Conservation (phyloP, 2,888 invertebrate species). For the Malthinus flaveolus region DNA sequence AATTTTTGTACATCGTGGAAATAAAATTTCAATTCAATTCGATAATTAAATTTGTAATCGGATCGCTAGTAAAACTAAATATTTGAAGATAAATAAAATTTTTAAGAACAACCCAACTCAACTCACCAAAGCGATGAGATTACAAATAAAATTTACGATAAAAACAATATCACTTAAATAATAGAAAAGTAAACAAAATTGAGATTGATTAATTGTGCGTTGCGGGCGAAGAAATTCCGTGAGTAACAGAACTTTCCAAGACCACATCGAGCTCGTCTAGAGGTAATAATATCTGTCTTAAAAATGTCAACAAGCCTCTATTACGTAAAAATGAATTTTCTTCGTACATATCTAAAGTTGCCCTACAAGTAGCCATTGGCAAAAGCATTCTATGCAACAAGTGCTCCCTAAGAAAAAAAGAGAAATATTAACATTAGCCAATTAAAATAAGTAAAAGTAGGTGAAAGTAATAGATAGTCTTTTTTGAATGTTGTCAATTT, state of each 20-base stretch:
- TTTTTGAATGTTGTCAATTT: too few relatives aligned
- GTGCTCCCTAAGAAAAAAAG: slow-evolving; percentile 69
- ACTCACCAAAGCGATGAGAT: too few relatives aligned
- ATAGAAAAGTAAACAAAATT: slow-evolving; percentile 19
- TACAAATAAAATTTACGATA: neutral
- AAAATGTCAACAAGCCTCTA: slow-evolving; percentile 81
- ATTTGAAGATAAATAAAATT: neutral
- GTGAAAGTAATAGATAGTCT: too few relatives aligned
- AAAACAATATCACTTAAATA: slow-evolving; percentile 19
- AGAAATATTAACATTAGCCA: slow-evolving; percentile 40
- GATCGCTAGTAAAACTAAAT: too few relatives aligned
- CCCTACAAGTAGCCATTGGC: slow-evolving; percentile 88
- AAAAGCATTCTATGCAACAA: slow-evolving; percentile 87
- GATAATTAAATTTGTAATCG: too few relatives aligned
- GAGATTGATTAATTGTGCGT: slow-evolving; percentile 15
- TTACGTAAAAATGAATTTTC: slow-evolving; percentile 93
- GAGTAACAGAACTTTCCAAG: slow-evolving; percentile 82
- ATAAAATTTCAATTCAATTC: too few relatives aligned
- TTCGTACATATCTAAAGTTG: slow-evolving; percentile 93
- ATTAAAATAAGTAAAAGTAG: too few relatives aligned
- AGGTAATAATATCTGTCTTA: slow-evolving; percentile 87
- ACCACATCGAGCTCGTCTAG: slow-evolving; percentile 88
- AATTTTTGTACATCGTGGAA: slow-evolving; percentile 22
- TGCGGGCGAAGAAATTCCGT: slow-evolving; percentile 59
- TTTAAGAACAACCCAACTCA: neutral